These are phyloP conservation scores for Carlito syrichta DNA, from an alignment of 2,113 vertebrate species.

Conservation along the genomic window DNA sequence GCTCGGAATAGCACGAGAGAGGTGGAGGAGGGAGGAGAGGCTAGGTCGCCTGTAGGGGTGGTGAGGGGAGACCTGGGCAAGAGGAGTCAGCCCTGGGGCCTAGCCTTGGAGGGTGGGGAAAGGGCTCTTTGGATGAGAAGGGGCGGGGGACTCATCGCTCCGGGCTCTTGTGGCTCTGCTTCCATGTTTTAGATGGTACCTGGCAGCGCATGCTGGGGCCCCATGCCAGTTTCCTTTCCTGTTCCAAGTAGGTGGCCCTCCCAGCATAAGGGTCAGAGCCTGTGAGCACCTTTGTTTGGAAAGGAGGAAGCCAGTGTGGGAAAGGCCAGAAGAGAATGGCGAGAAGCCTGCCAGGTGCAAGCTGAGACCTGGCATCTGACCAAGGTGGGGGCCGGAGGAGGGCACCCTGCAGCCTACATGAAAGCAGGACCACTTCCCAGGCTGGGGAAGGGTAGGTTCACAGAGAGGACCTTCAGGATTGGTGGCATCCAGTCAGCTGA, in stretches of 20 bases:
- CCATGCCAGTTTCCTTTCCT: too few species aligned
- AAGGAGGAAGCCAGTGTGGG: neutral
- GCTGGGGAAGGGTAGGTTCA: neutral
- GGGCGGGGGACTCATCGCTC: too few species aligned
- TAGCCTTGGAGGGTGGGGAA: neutral
- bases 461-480: neutral
- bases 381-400: neutral
- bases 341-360: neutral
- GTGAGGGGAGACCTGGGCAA: neutral
- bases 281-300: conserved; percentile 12
- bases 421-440: neutral
- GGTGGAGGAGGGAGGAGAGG: neutral
- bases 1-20: too few species aligned
- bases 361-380: neutral
- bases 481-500: neutral
- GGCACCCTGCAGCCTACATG: accelerated
- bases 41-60: neutral
- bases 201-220: neutral
- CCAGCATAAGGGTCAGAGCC: neutral
- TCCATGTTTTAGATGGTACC: accelerated
- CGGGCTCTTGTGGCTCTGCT: neutral
- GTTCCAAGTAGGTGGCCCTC: neutral
- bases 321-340: neutral
- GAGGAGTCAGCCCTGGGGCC: neutral
- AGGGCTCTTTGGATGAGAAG: neutral